phyloP scores from a whole-genome alignment of 2,797 vertebrate species.

The Mergus octosetaceus region DNA sequence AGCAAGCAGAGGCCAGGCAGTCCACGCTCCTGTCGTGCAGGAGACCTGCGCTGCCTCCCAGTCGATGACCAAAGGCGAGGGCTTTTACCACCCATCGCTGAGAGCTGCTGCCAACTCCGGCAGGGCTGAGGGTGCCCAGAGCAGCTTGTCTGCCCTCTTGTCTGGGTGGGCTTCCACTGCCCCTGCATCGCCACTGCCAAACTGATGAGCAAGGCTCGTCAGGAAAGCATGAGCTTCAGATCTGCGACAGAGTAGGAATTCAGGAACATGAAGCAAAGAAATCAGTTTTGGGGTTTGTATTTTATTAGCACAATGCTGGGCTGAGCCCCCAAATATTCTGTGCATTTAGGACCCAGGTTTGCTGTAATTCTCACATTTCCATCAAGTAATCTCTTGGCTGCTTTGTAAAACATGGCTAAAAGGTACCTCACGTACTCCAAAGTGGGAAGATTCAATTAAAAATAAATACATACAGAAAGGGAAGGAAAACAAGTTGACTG shows the following conservation, averaged over 20 bases:
- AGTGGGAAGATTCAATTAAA: constrained; percentile 24
- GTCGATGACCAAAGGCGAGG: rapidly evolving
- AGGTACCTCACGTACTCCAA: neutral
- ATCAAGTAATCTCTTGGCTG: neutral
- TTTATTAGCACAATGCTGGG: neutral
- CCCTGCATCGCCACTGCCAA: rapidly evolving
- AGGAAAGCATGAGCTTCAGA: neutral
- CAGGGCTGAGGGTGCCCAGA: neutral
- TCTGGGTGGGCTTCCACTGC: neutral
- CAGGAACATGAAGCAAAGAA: neutral
- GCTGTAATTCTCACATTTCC: neutral
- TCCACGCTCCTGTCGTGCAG: neutral
- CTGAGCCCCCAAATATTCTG: neutral
- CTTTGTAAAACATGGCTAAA: neutral
- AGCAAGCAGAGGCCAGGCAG: neutral
- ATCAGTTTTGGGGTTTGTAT: neutral
- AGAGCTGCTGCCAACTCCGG: neutral
- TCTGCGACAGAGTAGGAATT: neutral
- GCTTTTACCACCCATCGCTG: neutral
- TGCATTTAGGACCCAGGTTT: neutral
- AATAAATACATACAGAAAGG: neutral
- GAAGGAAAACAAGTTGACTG: neutral
- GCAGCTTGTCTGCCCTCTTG: neutral
- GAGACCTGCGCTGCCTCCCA: neutral
- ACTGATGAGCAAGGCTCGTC: rapidly evolving